Evolutionary conservation across 2,113 vertebrate genomes (phyloP).

Genomic region (Dasypus novemcinctus): DNA sequence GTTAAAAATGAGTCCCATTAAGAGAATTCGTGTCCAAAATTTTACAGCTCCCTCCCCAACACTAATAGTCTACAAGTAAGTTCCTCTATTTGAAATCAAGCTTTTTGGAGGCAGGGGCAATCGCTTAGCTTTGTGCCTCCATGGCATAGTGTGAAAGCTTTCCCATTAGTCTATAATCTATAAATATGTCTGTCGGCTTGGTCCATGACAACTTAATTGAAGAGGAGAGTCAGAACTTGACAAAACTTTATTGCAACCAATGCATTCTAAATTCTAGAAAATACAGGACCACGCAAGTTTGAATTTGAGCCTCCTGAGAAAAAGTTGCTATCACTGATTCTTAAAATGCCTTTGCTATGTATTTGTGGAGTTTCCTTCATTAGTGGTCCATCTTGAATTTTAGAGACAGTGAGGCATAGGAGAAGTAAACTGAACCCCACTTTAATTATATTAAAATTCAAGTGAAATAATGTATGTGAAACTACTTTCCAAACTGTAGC

Average conservation of each 20-base stretch:
- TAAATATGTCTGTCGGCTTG: not conserved
- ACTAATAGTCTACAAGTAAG: not conserved
- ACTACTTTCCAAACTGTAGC: not conserved
- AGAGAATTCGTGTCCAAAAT: not conserved
- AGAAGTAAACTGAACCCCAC: not conserved
- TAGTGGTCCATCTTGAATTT: not conserved
- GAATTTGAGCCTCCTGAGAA: not conserved
- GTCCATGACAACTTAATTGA: not conserved
- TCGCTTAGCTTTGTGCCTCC: not conserved
- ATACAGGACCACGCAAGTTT: not conserved
- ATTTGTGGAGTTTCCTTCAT: not conserved
- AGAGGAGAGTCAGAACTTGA: not conserved
- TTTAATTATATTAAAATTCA: not conserved
- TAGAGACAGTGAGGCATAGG: not conserved
- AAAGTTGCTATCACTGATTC: not conserved
- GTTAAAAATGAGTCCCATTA: not conserved
- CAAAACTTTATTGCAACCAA: not conserved
- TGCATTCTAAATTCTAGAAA: not conserved
- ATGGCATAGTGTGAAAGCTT: not conserved
- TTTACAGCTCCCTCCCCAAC: not conserved
- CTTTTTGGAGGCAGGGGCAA: not conserved
- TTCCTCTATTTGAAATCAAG: slow-evolving; percentile 9
- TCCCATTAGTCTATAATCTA: not conserved
- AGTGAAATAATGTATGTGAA: not conserved
- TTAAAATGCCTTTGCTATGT: not conserved